Percentiles rank a stretch among this genome's conserved stretches.
These are phyloP conservation scores for Galeruca laticollis DNA, from an alignment of 2,888 invertebrate species.

Conservation along the genomic window DNA sequence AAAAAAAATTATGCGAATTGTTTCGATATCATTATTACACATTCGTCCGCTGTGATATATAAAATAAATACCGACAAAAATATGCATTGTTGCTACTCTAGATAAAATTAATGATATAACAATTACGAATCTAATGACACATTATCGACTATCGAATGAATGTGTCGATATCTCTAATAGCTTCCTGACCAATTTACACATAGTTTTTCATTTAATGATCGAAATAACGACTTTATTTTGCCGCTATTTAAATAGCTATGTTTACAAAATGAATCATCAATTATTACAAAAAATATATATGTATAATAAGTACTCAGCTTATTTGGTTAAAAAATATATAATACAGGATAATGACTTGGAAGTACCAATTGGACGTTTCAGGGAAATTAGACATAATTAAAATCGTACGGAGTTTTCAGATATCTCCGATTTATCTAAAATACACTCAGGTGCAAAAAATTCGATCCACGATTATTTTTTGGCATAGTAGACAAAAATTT, in stretches of 20 bases:
- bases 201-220: conserved; percentile 29
- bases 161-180: conserved; percentile 29
- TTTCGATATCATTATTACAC: conserved; percentile 19
- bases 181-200: conserved; percentile 37
- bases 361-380: too few species aligned
- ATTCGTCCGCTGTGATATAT: not conserved
- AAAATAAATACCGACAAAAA: not conserved
- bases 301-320: too few species aligned
- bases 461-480: too few species aligned
- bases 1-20: too few species aligned
- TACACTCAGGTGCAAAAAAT: too few species aligned
- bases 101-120: conserved; percentile 5
- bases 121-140: conserved; percentile 12
- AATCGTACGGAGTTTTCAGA: too few species aligned
- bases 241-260: conserved; percentile 20
- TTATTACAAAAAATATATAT: too few species aligned
- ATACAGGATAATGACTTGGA: too few species aligned
- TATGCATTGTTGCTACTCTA: not conserved
- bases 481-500: too few species aligned
- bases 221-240: conserved; percentile 23
- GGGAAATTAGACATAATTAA: too few species aligned
- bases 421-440: too few species aligned
- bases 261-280: conserved; percentile 5
- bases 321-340: too few species aligned
- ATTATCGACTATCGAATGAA: conserved; percentile 25